Evolutionary conservation across 2,113 vertebrate genomes (phyloP).

Genomic region (Thoracochromis brauschi): DNA sequence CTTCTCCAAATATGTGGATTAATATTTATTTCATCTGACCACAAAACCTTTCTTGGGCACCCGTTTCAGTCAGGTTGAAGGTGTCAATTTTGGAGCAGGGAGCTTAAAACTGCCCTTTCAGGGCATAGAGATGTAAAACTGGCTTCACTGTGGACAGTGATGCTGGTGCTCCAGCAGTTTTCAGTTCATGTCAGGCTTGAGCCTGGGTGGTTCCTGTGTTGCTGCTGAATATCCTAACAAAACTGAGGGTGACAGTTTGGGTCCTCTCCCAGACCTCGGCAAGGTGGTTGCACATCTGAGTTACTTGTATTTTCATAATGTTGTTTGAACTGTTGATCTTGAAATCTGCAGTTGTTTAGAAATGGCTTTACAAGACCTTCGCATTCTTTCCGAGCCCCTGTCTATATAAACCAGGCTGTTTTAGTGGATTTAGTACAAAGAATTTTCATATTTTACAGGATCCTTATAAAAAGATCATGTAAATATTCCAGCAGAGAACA

Average conservation of each 20-base stretch:
- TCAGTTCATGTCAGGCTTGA: background rate
- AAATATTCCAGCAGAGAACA: background rate
- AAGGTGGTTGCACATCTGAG: background rate
- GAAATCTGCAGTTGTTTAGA: background rate
- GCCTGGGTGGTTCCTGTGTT: background rate
- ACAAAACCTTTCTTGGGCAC: background rate
- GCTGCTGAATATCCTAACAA: background rate
- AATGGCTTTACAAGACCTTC: background rate
- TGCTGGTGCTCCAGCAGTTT: background rate
- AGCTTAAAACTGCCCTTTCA: background rate
- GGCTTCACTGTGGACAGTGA: background rate
- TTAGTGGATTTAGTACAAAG: background rate
- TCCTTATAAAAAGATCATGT: background rate
- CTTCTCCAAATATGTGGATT: background rate
- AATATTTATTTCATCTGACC: background rate
- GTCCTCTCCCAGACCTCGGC: background rate
- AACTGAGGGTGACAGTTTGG: background rate
- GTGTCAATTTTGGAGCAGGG: background rate
- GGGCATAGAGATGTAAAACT: background rate
- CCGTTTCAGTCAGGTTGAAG: background rate
- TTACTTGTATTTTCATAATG: background rate
- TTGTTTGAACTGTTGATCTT: background rate
- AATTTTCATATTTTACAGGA: fast-evolving
- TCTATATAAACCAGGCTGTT: background rate
- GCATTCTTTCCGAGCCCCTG: background rate